phyloP scores from a whole-genome alignment of 2,888 invertebrate species.

The Pediacus dermestoides region DNA sequence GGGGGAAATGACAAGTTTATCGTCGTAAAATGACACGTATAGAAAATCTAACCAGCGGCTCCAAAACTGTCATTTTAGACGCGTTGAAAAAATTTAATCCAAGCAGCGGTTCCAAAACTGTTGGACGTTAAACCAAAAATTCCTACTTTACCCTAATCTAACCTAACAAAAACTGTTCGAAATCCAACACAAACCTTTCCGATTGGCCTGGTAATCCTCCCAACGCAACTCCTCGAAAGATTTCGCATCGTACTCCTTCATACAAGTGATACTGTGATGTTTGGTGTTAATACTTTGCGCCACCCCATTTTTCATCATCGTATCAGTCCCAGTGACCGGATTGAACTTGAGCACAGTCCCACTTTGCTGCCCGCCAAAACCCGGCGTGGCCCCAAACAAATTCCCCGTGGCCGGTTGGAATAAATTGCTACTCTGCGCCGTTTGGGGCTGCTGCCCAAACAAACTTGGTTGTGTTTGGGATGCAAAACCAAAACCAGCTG shows the following conservation, averaged over 20 bases:
- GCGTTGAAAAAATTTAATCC: no score
- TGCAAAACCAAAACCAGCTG: conserved; percentile 58
- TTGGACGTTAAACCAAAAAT: no score
- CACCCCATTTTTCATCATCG: conserved; percentile 83
- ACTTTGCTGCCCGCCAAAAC: conserved; percentile 37
- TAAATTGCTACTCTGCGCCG: conserved; percentile 42
- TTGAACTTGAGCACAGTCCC: conserved; percentile 85
- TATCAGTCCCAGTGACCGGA: conserved; percentile 84
- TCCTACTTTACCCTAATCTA: no score
- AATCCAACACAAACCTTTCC: no score
- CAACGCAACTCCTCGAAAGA: conserved; percentile 90
- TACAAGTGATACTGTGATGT: conserved; percentile 95
- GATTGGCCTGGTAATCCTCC: conserved; percentile 88
- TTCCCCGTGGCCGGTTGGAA: conserved; percentile 41
- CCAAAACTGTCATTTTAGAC: no score
- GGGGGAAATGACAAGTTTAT: conserved; percentile 31
- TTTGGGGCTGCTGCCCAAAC: conserved; percentile 54
- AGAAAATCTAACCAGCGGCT: no score
- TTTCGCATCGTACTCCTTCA: conserved; percentile 97
- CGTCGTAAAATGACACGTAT: no score
- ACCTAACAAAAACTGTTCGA: no score
- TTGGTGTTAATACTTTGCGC: conserved; percentile 85
- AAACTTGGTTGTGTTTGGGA: conserved; percentile 41
- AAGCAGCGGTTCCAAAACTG: no score
- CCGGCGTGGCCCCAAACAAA: conserved; percentile 53